phyloP scores from a whole-genome alignment of 2,797 vertebrate species.

The Urophycis tenuis region DNA sequence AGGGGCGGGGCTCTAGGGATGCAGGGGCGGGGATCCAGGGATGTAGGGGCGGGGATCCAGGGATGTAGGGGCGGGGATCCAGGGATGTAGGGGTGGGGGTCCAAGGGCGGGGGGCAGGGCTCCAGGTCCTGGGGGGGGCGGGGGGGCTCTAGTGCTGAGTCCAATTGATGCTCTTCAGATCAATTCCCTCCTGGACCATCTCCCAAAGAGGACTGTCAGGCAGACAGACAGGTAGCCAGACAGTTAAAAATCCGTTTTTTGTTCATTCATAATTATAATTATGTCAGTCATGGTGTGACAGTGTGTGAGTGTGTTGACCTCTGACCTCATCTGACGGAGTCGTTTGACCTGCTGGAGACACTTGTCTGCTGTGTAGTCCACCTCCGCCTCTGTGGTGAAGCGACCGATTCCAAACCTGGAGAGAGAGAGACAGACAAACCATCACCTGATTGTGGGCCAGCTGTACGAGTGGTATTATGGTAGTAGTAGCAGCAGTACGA shows the following conservation, averaged over 20 bases:
- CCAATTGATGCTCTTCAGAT: constrained; percentile 98
- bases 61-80: background rate
- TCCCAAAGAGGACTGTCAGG: constrained; percentile 91
- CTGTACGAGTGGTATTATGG: constrained; percentile 74
- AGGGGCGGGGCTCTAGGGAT: no score
- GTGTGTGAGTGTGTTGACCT: background rate
- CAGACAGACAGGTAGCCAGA: constrained; percentile 4
- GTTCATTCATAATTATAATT: background rate
- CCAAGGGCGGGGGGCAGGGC: constrained; percentile 17
- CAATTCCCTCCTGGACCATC: constrained; percentile 97
- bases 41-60: background rate
- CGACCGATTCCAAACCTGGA: constrained; percentile 91
- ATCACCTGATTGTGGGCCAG: constrained; percentile 97
- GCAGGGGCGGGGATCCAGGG: background rate
- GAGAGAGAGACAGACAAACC: background rate
- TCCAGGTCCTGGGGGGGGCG: no score
- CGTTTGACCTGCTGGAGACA: constrained; percentile 87
- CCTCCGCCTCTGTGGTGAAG: constrained; percentile 90
- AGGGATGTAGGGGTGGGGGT: constrained; percentile 9
- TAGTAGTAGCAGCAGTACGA: background rate
- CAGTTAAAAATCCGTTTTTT: background rate
- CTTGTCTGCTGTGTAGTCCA: constrained; percentile 92
- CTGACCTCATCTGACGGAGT: constrained; percentile 94
- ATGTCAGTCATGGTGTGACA: background rate
- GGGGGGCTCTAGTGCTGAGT: constrained; percentile 83